These are phyloP conservation scores for Scarus forsteni DNA, from an alignment of 2,797 vertebrate genomes.

Conservation along the genomic window DNA sequence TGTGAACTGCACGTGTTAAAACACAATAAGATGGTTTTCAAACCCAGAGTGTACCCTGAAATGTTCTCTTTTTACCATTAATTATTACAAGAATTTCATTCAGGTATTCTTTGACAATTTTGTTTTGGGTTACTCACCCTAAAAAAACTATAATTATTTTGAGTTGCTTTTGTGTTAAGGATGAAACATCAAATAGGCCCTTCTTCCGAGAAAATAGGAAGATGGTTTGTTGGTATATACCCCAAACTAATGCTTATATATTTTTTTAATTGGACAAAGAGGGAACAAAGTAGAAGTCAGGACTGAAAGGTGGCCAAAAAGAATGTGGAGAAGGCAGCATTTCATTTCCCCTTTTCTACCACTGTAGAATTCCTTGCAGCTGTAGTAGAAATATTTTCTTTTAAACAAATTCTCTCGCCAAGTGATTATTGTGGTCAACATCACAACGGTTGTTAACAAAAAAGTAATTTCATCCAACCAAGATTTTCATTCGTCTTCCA, in stretches of 20 bases:
- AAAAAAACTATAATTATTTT: background rate
- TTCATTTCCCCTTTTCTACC: background rate
- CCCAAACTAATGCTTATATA: background rate
- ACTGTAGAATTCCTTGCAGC: background rate
- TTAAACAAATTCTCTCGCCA: background rate
- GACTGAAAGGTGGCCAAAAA: background rate
- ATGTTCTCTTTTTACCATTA: too few species aligned
- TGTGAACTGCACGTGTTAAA: too few species aligned
- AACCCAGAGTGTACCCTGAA: too few species aligned
- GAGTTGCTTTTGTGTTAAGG: too few species aligned
- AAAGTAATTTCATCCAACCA: background rate
- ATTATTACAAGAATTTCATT: too few species aligned
- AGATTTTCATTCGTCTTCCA: background rate
- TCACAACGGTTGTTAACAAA: background rate
- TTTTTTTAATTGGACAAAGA: background rate
- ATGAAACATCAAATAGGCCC: background rate
- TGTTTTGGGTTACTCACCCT: too few species aligned
- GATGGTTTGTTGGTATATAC: background rate
- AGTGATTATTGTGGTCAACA: background rate
- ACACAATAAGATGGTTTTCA: too few species aligned
- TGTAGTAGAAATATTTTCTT: background rate
- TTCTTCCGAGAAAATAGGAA: background rate
- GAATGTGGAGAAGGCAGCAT: background rate
- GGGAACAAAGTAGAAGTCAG: background rate
- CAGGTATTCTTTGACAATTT: too few species aligned